A percentile compares a stretch with the other conserved stretches of the same genome.
These are phyloP conservation scores for Corydoras sp. DNA, from an alignment of 2,113 vertebrate species.

Conservation along the genomic window DNA sequence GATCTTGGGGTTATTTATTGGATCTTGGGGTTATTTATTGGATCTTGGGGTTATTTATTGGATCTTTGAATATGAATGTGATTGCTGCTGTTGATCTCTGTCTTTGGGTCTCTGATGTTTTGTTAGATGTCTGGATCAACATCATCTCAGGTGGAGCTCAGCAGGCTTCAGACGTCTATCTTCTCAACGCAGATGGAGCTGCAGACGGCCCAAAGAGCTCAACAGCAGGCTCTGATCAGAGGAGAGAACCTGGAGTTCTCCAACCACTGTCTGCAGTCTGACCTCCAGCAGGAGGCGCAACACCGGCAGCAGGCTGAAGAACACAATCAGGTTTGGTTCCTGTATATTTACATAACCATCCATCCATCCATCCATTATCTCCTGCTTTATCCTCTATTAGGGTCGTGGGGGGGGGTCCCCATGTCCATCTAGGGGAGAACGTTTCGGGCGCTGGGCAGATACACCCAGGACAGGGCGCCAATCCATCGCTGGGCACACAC, in stretches of 20 bases:
- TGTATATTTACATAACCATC: not conserved
- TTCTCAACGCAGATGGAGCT: slow-evolving; percentile 84
- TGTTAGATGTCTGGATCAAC: slow-evolving; percentile 46
- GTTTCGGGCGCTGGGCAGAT: too few relatives aligned
- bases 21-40: too few relatives aligned
- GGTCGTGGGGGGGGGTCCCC: too few relatives aligned
- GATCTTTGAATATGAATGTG: too few relatives aligned
- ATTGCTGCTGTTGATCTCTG: too few relatives aligned
- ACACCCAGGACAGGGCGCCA: too few relatives aligned
- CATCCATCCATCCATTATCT: too few relatives aligned
- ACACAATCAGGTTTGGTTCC: slow-evolving; percentile 71
- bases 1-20: too few relatives aligned
- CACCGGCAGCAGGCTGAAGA: slow-evolving; percentile 74
- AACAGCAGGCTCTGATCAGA: slow-evolving; percentile 66
- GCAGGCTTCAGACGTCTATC: slow-evolving; percentile 74
- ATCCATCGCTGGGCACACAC: too few relatives aligned
- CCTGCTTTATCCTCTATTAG: too few relatives aligned
- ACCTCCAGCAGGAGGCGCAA: slow-evolving; percentile 65
- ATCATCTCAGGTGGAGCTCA: slow-evolving; percentile 61
- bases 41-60: too few relatives aligned
- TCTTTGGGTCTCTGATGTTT: not conserved
- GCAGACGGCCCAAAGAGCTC: slow-evolving; percentile 67
- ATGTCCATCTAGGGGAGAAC: too few relatives aligned
- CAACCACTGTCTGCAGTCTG: slow-evolving; percentile 65
- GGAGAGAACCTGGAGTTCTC: slow-evolving; percentile 65